Percentiles rank a stretch among this genome's conserved stretches.
These are phyloP conservation scores for Leptatherina wallacei DNA, from an alignment of 2,797 vertebrate genomes.

Conservation along the genomic window DNA sequence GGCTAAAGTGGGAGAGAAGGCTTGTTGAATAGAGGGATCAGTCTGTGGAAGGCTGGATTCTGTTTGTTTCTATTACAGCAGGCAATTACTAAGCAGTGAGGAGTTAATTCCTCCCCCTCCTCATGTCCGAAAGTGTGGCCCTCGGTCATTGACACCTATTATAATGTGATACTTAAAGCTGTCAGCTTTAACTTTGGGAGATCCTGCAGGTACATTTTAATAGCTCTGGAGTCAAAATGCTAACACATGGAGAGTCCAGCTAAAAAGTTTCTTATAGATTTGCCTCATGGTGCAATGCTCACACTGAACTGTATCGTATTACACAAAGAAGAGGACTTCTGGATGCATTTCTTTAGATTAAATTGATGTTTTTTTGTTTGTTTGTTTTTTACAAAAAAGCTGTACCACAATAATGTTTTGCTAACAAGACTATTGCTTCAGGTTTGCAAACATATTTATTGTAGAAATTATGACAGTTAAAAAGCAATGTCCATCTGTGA, in stretches of 20 bases:
- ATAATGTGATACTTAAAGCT: constrained; percentile 76
- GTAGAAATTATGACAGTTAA: constrained; percentile 51
- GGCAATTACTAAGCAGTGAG: constrained; percentile 82
- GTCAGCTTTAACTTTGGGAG: constrained; percentile 68
- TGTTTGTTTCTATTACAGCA: constrained; percentile 83
- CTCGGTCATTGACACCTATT: constrained; percentile 79
- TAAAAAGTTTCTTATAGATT: constrained; percentile 7
- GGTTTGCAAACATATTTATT: constrained; percentile 37
- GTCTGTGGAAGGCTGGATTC: constrained; percentile 77
- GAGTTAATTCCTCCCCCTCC: constrained; percentile 78
- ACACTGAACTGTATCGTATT: not conserved
- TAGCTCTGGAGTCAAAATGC: constrained; percentile 49
- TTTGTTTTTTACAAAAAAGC: constrained; percentile 12
- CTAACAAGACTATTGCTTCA: constrained; percentile 1
- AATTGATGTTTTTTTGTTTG: not conserved
- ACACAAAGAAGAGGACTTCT: not conserved
- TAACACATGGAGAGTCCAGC: constrained; percentile 40
- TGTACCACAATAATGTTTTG: not conserved
- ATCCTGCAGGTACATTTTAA: constrained; percentile 55
- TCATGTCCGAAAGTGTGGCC: constrained; percentile 77
- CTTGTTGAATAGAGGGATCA: constrained; percentile 82
- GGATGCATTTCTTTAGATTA: not conserved
- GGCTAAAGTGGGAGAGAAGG: constrained; percentile 75
- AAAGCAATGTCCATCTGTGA: constrained; percentile 64
- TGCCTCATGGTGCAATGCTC: constrained; percentile 7